phyloP scores from a whole-genome alignment of 2,113 vertebrate species.

The Struthidea cinerea region DNA sequence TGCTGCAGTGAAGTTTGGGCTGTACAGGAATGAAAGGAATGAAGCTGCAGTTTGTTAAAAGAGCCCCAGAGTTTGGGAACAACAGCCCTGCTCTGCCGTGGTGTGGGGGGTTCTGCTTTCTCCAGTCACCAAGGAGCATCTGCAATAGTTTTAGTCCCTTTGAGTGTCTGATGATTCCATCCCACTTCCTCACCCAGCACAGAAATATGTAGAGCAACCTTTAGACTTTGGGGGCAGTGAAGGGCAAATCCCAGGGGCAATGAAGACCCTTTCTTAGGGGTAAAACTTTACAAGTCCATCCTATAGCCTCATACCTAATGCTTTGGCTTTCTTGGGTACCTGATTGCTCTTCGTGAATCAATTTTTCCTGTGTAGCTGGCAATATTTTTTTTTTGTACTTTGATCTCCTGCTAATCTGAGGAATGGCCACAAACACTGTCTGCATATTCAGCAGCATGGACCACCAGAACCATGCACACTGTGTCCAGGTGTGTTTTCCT shows the following conservation, averaged over 20 bases:
- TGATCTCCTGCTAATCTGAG: not conserved
- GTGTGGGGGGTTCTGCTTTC: not conserved
- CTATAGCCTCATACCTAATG: not conserved
- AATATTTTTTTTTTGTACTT: not conserved
- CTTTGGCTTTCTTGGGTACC: not conserved
- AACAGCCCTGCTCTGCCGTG: not conserved
- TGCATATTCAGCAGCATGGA: not conserved
- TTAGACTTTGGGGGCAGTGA: not conserved
- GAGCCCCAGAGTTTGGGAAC: rapidly evolving
- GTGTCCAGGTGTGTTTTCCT: not conserved
- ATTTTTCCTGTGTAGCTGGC: not conserved
- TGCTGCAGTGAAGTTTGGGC: not conserved
- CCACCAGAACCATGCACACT: rapidly evolving
- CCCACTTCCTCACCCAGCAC: not conserved
- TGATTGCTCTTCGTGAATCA: not conserved
- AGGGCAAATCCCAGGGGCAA: not conserved
- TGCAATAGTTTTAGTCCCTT: not conserved
- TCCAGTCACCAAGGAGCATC: not conserved
- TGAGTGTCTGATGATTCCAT: not conserved
- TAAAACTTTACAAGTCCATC: not conserved
- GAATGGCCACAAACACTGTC: not conserved
- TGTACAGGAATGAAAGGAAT: not conserved
- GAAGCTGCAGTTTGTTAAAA: not conserved
- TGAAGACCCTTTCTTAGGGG: not conserved
- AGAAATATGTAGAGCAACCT: not conserved